Percentiles rank a stretch among this genome's conserved stretches.
Evolutionary conservation across 2,888 invertebrate genomes (phyloP).

Genomic region (Ganaspis brasiliensis): DNA sequence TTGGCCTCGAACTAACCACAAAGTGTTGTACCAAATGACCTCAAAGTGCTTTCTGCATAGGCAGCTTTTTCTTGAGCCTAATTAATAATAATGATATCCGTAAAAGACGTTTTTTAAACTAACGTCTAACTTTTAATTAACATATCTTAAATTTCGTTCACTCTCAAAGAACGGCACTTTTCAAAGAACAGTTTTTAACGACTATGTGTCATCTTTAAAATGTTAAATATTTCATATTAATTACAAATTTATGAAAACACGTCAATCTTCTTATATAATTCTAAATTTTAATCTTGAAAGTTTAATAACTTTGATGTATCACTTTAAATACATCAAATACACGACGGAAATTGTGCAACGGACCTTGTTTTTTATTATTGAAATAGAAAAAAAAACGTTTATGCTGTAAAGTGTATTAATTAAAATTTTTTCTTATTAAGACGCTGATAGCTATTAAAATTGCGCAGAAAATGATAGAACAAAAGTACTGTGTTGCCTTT

Average conservation of each 20-base stretch:
- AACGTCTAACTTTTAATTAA: slow-evolving; percentile 12
- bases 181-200: neutral
- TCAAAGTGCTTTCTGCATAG: slow-evolving; percentile 15
- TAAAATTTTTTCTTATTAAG: too few relatives aligned
- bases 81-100: slow-evolving; percentile 28
- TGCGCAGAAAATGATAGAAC: too few relatives aligned
- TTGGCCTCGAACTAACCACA: slow-evolving; percentile 29
- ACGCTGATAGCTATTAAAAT: too few relatives aligned
- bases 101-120: neutral
- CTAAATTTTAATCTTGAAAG: too few relatives aligned
- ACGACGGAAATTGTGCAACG: too few relatives aligned
- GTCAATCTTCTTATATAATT: too few relatives aligned
- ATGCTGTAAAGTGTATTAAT: too few relatives aligned
- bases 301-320: too few relatives aligned
- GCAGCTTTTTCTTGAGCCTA: neutral
- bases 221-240: neutral
- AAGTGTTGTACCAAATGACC: slow-evolving; percentile 30
- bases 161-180: neutral
- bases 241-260: neutral
- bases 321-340: too few relatives aligned
- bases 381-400: too few relatives aligned
- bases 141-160: neutral
- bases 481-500: too few relatives aligned
- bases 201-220: neutral
- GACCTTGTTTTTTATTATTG: too few relatives aligned